Conservation (phyloP, 2,113 vertebrate genomes). For the Amphiprion ocellaris region DNA sequence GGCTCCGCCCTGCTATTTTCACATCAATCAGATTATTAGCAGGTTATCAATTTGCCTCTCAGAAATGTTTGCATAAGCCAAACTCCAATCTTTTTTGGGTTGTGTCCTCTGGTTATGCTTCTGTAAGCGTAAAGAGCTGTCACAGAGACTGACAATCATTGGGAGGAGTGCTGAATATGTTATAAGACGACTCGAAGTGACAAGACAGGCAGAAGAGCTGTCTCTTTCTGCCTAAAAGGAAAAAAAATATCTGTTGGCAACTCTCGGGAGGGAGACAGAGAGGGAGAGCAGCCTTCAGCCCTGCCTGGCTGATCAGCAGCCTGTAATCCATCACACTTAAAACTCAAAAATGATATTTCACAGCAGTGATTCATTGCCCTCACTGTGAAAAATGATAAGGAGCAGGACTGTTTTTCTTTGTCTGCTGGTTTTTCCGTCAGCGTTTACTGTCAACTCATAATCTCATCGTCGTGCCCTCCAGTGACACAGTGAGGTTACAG, state of each 20-base stretch:
- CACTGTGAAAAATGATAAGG: conserved; percentile 26
- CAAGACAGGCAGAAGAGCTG: conserved; percentile 35
- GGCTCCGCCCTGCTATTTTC: not conserved
- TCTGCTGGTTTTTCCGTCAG: not conserved
- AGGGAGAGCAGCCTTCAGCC: conserved; percentile 42
- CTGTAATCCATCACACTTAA: conserved; percentile 78
- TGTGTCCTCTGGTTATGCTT: conserved; percentile 47
- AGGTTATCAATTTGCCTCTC: not conserved
- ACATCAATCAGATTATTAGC: not conserved
- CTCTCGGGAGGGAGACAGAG: conserved; percentile 40
- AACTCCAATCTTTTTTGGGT: conserved; percentile 15
- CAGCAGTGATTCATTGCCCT: conserved; percentile 55
- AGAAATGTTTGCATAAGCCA: conserved; percentile 20
- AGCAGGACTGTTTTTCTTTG: conserved; percentile 30
- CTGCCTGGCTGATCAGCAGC: conserved; percentile 53
- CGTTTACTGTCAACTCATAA: conserved; percentile 48
- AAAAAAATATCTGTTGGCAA: conserved; percentile 14
- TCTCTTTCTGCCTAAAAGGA: conserved; percentile 29
- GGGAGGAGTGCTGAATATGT: conserved; percentile 42
- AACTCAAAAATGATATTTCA: conserved; percentile 64
- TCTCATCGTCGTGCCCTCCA: conserved; percentile 35
- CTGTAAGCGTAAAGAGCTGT: conserved; percentile 51
- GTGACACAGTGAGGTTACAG: conserved; percentile 42
- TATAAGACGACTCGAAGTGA: conserved; percentile 57
- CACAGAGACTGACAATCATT: conserved; percentile 53